Evolutionary conservation across 2,797 vertebrate species (phyloP).

Genomic region (Falco cherrug): DNA sequence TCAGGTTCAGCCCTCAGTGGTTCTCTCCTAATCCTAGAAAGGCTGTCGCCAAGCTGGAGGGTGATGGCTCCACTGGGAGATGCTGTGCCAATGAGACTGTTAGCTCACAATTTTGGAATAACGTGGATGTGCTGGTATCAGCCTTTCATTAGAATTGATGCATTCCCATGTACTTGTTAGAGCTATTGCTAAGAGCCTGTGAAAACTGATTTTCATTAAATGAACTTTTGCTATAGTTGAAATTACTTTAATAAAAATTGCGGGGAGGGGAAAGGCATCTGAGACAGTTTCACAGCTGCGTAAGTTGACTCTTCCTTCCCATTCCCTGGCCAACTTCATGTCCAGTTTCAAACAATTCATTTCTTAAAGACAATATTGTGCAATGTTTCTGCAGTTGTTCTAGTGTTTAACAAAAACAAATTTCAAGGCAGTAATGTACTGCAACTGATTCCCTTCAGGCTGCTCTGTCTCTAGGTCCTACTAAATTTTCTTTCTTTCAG

Average conservation of each 20-base stretch:
- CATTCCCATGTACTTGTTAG: neutral
- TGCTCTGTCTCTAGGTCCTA: neutral
- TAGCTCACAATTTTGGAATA: neutral
- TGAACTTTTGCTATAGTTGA: neutral
- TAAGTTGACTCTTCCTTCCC: neutral
- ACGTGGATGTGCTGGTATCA: neutral
- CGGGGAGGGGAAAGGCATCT: neutral
- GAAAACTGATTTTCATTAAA: neutral
- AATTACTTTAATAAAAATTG: neutral
- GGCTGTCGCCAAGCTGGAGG: accelerated
- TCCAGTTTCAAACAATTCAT: neutral
- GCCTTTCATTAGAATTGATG: neutral
- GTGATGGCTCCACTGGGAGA: neutral
- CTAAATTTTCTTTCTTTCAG: neutral
- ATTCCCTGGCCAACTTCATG: neutral
- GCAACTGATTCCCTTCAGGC: neutral
- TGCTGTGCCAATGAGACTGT: neutral
- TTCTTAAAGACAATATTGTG: neutral
- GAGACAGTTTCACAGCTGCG: neutral
- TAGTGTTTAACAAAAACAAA: neutral
- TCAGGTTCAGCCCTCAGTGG: neutral
- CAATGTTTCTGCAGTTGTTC: neutral
- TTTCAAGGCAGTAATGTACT: neutral
- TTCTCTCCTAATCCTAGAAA: neutral
- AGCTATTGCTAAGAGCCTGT: neutral